Conservation (phyloP, 2,113 vertebrate species). For the Tinamus guttatus region DNA sequence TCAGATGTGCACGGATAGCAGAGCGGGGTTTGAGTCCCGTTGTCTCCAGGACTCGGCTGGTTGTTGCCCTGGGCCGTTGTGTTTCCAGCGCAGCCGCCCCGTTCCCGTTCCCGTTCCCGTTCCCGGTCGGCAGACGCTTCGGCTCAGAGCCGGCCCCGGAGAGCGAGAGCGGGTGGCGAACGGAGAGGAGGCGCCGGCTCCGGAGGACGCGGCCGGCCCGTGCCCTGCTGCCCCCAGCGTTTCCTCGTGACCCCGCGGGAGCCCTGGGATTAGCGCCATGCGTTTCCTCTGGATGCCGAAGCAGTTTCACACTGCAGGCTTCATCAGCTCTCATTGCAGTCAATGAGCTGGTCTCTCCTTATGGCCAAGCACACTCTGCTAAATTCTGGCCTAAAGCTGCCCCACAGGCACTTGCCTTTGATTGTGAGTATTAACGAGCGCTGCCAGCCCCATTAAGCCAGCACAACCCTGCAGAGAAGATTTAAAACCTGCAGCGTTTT, state of each 20-base stretch:
- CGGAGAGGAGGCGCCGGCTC: background rate
- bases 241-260: rapidly evolving
- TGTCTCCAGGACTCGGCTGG: background rate
- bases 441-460: background rate
- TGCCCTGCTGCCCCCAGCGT: rapidly evolving
- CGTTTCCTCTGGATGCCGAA: background rate
- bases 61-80: background rate
- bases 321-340: background rate
- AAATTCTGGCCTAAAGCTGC: background rate
- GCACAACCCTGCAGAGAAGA: background rate
- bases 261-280: too few relatives aligned
- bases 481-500: background rate
- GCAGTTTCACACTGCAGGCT: background rate
- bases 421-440: rapidly evolving
- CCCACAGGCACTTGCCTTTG: background rate
- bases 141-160: too few relatives aligned
- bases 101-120: too few relatives aligned
- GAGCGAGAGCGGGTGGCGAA: too few relatives aligned
- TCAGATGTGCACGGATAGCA: background rate
- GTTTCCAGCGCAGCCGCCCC: background rate
- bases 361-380: background rate
- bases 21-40: background rate
- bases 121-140: background rate
- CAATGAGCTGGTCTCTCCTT: background rate
- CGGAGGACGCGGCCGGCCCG: too few relatives aligned